These are phyloP conservation scores for Sapayoa aenigma DNA, from an alignment of 2,113 vertebrate species.

Conservation along the genomic window DNA sequence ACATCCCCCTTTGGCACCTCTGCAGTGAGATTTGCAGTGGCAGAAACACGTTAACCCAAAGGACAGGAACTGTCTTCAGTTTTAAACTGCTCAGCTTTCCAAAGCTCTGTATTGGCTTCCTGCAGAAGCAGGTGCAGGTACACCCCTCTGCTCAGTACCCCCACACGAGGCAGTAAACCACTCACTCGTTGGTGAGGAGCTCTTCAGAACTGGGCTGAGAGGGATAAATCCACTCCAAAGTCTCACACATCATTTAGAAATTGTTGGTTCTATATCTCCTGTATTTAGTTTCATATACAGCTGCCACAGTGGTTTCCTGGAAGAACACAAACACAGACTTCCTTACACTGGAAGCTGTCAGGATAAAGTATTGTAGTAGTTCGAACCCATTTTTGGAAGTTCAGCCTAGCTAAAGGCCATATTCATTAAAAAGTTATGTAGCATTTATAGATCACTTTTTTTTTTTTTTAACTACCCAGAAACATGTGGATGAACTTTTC, in stretches of 20 bases:
- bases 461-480: background rate
- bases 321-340: background rate
- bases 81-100: background rate
- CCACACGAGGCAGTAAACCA: background rate
- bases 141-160: background rate
- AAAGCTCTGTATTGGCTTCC: background rate
- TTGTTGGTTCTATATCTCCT: background rate
- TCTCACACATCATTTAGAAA: background rate
- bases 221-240: background rate
- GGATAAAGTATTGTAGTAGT: background rate
- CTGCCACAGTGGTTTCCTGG: background rate
- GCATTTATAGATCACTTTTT: conserved; percentile 38
- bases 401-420: conserved; percentile 30
- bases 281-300: background rate
- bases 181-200: background rate
- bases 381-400: conserved; percentile 31
- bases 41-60: background rate
- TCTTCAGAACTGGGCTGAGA: background rate
- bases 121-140: rapidly evolving
- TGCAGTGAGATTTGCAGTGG: background rate
- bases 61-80: background rate
- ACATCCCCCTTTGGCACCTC: background rate
- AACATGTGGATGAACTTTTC: conserved; percentile 22
- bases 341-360: background rate
- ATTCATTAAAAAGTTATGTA: conserved; percentile 50